Evolutionary conservation across 2,888 invertebrate genomes (phyloP).

Genomic region (Patella pellucida): DNA sequence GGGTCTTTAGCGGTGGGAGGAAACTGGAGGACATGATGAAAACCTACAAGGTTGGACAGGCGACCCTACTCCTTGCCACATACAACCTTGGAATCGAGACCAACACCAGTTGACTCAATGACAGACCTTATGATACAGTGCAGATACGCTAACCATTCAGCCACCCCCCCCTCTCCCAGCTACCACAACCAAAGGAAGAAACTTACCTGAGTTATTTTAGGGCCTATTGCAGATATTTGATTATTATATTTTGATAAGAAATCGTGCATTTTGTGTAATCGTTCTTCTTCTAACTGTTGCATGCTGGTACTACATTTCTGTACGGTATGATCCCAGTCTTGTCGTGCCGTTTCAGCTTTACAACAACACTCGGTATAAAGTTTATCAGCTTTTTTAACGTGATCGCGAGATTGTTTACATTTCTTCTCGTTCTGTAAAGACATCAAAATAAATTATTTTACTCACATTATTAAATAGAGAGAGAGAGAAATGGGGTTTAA

Average conservation of each 20-base stretch:
- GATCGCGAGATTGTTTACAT: constrained; percentile 89
- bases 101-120: too few species aligned
- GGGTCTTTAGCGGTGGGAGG: too few species aligned
- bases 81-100: too few species aligned
- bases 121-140: too few species aligned
- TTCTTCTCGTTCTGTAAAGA: constrained; percentile 85
- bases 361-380: constrained; percentile 94
- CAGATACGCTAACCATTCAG: too few species aligned
- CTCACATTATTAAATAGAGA: too few species aligned
- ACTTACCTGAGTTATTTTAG: constrained; percentile 75
- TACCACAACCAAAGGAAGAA: neutral
- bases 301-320: constrained; percentile 88
- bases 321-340: constrained; percentile 89
- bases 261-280: constrained; percentile 85
- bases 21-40: too few species aligned
- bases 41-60: too few species aligned
- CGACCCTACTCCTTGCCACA: too few species aligned
- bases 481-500: too few species aligned
- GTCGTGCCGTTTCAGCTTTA: constrained; percentile 89
- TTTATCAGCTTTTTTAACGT: constrained; percentile 90
- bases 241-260: constrained; percentile 76
- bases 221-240: constrained; percentile 80
- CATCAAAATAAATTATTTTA: neutral
- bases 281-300: constrained; percentile 90
- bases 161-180: too few species aligned